Percentiles rank a stretch among this genome's conserved stretches.
Evolutionary conservation across 35 echinoderm and acorn worm genomes (phyloP).

Genomic region (Chiridota heheva): DNA sequence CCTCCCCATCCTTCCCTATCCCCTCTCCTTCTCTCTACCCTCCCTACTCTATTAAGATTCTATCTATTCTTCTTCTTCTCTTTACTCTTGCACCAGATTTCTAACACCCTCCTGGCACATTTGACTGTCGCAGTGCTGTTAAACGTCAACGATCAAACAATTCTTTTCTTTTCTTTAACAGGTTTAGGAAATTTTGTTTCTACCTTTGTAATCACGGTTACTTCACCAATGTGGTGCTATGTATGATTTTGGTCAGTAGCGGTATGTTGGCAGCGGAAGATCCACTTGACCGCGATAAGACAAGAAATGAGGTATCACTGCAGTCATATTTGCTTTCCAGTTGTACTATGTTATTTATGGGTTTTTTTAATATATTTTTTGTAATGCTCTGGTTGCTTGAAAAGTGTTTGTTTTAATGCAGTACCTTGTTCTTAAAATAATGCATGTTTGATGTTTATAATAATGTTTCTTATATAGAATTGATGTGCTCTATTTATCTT

Average conservation of each 20-base stretch:
- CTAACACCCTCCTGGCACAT: too few species aligned
- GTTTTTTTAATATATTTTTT: background rate
- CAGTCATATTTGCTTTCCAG: too few species aligned
- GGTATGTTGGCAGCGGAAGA: conserved; percentile 97
- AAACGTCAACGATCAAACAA: too few species aligned
- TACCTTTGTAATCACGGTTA: conserved; percentile 80
- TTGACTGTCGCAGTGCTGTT: too few species aligned
- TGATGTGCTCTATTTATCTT: too few species aligned
- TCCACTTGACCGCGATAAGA: conserved; percentile 47
- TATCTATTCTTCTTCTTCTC: too few species aligned
- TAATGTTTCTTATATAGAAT: background rate
- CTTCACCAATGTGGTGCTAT: conserved; percentile 93
- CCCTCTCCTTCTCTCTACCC: too few species aligned
- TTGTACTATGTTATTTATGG: too few species aligned
- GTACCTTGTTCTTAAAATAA: background rate
- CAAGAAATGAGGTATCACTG: conserved; percentile 64
- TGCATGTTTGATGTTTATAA: background rate
- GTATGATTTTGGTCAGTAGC: conserved; percentile 92
- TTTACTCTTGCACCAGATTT: background rate
- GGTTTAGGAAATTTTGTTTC: conserved; percentile 79
- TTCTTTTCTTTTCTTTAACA: conserved; percentile 47
- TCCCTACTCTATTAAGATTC: too few species aligned
- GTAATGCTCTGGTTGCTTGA: background rate
- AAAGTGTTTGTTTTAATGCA: background rate
- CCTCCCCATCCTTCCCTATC: too few species aligned